These are phyloP conservation scores for Lophotis ruficrista DNA, from an alignment of 2,113 vertebrate genomes.

Conservation along the genomic window DNA sequence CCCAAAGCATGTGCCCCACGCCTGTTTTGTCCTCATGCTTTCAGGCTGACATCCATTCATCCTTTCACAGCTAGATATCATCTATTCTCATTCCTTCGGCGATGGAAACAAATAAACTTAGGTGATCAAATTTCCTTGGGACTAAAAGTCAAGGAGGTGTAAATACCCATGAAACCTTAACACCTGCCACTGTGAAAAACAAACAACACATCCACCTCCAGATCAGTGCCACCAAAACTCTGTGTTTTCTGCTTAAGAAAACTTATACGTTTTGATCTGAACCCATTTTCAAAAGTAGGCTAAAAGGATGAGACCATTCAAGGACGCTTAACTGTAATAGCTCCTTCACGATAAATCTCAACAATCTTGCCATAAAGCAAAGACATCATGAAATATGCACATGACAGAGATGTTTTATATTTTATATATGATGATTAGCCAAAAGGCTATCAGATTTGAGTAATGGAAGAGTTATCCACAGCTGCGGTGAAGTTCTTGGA, in stretches of 20 bases:
- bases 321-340: background rate
- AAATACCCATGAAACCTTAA: background rate
- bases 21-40: background rate
- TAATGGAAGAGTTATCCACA: background rate
- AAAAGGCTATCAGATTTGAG: background rate
- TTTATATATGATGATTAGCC: background rate
- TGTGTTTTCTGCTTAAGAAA: background rate
- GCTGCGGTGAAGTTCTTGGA: background rate
- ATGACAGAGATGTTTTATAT: background rate
- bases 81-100: background rate
- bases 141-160: background rate
- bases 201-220: background rate
- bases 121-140: background rate
- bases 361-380: background rate
- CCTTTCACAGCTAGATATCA: background rate
- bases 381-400: background rate
- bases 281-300: background rate
- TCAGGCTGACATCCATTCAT: background rate
- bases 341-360: background rate
- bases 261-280: background rate
- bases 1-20: background rate
- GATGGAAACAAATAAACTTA: background rate
- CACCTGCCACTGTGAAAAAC: background rate
- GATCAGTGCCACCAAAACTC: background rate
- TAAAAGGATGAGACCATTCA: background rate